Percentiles rank a stretch among this genome's conserved stretches.
Conservation (phyloP, 2,797 vertebrate species). For the Chromis chromis region DNA sequence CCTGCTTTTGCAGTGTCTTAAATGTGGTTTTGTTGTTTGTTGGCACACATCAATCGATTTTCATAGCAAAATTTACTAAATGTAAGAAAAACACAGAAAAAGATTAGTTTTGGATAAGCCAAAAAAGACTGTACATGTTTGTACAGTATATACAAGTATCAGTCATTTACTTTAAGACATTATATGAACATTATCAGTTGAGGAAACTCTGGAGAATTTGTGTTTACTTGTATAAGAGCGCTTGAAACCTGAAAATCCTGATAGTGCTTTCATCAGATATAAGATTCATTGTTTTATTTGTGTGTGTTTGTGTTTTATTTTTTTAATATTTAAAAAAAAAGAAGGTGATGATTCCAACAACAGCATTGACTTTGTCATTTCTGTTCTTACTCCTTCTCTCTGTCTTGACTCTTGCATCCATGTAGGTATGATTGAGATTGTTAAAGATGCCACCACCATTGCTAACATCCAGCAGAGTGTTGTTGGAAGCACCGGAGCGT, state of each 20-base stretch:
- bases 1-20: neutral
- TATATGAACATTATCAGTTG: neutral
- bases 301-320: neutral
- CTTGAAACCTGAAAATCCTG: neutral
- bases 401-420: neutral
- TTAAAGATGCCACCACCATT: conserved; percentile 97
- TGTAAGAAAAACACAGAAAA: neutral
- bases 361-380: neutral
- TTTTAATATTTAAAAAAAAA: no score
- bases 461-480: conserved; percentile 99
- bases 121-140: no score
- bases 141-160: neutral
- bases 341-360: no score
- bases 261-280: neutral
- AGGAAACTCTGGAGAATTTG: neutral
- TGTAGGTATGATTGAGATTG: conserved; percentile 97
- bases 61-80: neutral
- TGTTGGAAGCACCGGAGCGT: conserved; percentile 96
- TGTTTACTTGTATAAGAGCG: neutral
- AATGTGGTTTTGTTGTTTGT: neutral
- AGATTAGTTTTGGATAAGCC: neutral
- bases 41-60: neutral
- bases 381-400: no score
- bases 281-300: neutral
- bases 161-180: neutral